Conservation (phyloP, 2,113 vertebrate genomes). For the Malurus elegans region DNA sequence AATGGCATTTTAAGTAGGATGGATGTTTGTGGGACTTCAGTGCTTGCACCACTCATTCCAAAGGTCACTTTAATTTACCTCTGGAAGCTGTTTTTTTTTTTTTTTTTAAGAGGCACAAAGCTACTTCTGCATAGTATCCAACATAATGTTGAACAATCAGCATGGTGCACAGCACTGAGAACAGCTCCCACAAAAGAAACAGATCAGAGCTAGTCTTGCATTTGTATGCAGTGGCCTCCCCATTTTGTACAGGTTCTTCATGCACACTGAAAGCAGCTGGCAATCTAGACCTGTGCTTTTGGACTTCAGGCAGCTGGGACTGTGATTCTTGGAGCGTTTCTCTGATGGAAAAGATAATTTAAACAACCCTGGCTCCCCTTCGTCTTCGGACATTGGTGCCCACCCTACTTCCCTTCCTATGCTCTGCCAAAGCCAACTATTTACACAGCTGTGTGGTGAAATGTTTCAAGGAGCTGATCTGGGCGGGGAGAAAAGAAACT, state of each 20-base stretch:
- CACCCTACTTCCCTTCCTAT: background rate
- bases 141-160: background rate
- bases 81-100: background rate
- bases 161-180: background rate
- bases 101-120: background rate
- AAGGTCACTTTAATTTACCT: background rate
- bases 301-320: background rate
- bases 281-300: background rate
- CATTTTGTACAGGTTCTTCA: background rate
- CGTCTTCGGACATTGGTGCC: background rate
- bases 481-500: background rate
- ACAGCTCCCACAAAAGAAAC: background rate
- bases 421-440: slow-evolving; percentile 30
- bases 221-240: background rate
- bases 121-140: background rate
- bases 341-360: background rate
- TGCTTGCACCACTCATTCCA: background rate
- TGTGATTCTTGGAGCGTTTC: background rate
- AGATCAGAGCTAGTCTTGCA: background rate
- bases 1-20: background rate
- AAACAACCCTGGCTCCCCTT: background rate
- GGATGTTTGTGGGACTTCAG: background rate
- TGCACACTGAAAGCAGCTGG: background rate
- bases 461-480: background rate
- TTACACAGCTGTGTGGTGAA: slow-evolving; percentile 23